Evolutionary conservation across 1,140 invertebrate species (phyloP).

Genomic region (Drosophila oshimai): DNA sequence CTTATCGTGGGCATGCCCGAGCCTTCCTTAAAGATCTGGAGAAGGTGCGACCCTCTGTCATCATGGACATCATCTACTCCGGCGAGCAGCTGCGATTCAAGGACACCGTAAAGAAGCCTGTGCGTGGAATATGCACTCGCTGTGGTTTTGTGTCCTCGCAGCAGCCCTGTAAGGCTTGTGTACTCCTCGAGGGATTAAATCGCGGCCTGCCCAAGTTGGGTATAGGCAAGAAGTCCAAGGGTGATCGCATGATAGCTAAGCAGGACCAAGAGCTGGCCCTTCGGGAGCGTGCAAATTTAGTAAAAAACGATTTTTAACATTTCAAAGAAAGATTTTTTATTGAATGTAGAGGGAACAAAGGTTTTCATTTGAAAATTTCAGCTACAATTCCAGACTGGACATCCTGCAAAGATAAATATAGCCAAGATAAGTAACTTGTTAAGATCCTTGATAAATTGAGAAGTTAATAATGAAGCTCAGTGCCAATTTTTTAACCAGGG

Average conservation of each 20-base stretch:
- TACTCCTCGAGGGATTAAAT: slow-evolving; percentile 97
- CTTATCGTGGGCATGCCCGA: slow-evolving; percentile 97
- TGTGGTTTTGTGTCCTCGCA: slow-evolving; percentile 99
- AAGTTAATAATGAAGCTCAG: slow-evolving; percentile 36
- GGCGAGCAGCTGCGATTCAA: slow-evolving; percentile 94
- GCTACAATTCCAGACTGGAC: neutral
- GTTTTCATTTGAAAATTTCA: neutral
- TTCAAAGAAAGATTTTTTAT: slow-evolving; percentile 3
- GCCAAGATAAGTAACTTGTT: neutral
- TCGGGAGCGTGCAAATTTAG: slow-evolving; percentile 73
- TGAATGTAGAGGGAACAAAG: neutral
- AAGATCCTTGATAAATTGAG: neutral
- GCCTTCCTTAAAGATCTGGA: slow-evolving; percentile 98
- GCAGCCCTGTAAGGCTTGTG: slow-evolving; percentile 97
- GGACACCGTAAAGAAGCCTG: slow-evolving; percentile 91
- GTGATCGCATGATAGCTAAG: slow-evolving; percentile 86
- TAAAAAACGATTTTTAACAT: slow-evolving; percentile 82
- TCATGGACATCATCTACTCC: slow-evolving; percentile 99
- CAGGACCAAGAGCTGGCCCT: slow-evolving; percentile 77
- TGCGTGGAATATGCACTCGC: slow-evolving; percentile 90
- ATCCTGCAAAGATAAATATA: slow-evolving; percentile 37
- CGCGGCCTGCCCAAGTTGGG: slow-evolving; percentile 94
- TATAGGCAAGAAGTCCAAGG: slow-evolving; percentile 93
- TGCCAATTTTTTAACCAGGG: slow-evolving; percentile 79
- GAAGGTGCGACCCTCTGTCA: slow-evolving; percentile 94